Conservation (phyloP, 2,797 vertebrate genomes). For the Molossus alvarezi region DNA sequence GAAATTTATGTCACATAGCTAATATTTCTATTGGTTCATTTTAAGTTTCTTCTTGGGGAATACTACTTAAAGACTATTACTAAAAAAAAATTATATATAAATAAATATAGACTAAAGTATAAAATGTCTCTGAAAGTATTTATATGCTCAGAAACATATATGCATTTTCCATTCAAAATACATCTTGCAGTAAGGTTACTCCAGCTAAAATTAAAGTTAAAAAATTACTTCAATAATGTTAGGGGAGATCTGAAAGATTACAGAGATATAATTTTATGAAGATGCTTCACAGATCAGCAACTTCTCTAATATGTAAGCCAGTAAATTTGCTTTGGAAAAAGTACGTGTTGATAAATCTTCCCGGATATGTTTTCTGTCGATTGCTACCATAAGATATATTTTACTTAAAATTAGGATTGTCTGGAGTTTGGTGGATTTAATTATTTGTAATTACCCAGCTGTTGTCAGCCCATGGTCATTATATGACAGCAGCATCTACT, state of each 20-base stretch:
- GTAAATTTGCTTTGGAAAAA: slow-evolving; percentile 90
- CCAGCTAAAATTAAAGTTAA: slow-evolving; percentile 33
- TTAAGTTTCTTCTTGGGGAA: slow-evolving; percentile 29
- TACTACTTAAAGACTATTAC: slow-evolving; percentile 8
- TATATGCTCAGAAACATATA: slow-evolving; percentile 50
- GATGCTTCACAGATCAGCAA: slow-evolving; percentile 86
- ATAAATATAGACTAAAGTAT: slow-evolving; percentile 28
- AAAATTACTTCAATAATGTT: slow-evolving; percentile 75
- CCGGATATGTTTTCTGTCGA: slow-evolving; percentile 90
- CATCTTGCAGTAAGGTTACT: slow-evolving; percentile 52
- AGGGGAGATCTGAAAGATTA: slow-evolving; percentile 66
- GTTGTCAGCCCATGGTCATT: slow-evolving; percentile 95
- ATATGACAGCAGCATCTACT: slow-evolving; percentile 94
- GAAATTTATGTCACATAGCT: slow-evolving; percentile 21
- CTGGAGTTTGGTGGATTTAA: slow-evolving; percentile 96
- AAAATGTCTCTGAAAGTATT: slow-evolving; percentile 56
- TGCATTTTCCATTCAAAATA: slow-evolving; percentile 38
- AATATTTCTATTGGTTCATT: slow-evolving; percentile 22
- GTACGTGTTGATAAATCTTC: slow-evolving; percentile 90
- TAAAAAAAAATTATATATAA: slow-evolving; percentile 50
- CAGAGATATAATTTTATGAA: slow-evolving; percentile 81
- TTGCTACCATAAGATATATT: slow-evolving; percentile 94
- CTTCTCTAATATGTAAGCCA: slow-evolving; percentile 84
- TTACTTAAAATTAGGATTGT: slow-evolving; percentile 97
- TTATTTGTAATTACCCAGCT: slow-evolving; percentile 98